phyloP scores from a whole-genome alignment of 2,888 invertebrate genomes.

The Atethmia centrago region DNA sequence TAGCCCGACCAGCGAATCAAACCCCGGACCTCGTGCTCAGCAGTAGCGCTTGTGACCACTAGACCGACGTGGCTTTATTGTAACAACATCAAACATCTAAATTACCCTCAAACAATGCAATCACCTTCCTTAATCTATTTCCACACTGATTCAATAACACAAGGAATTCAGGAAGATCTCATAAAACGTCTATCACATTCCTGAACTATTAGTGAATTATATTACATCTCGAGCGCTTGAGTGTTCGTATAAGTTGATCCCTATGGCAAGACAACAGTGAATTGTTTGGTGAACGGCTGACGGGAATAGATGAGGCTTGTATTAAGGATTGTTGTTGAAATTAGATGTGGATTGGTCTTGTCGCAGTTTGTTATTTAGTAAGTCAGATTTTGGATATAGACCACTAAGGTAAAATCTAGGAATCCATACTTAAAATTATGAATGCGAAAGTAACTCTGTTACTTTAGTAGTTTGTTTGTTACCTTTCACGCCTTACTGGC shows the following conservation, averaged over 20 bases:
- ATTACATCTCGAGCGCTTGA: slow-evolving; percentile 17
- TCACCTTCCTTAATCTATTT: not conserved
- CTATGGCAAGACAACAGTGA: slow-evolving; percentile 10
- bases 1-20: no score
- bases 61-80: no score
- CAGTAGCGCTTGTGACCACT: no score
- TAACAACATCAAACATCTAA: no score
- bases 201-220: slow-evolving; percentile 31
- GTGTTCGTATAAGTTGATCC: slow-evolving; percentile 18
- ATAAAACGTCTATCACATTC: slow-evolving; percentile 18
- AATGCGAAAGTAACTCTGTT: no score
- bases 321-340: slow-evolving; percentile 8
- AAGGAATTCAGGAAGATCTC: slow-evolving; percentile 18
- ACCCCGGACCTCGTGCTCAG: no score
- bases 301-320: not conserved
- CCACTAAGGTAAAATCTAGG: not conserved
- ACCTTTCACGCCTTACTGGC: no score
- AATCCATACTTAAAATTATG: not conserved
- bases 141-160: slow-evolving; percentile 8
- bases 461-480: no score
- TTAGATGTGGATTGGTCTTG: slow-evolving; percentile 16
- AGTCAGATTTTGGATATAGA: not conserved
- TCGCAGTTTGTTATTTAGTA: not conserved
- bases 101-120: not conserved
- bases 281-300: slow-evolving; percentile 23